Base-by-base conservation (phyloP, 2,113 vertebrate species). In the Sander vitreus region DNA sequence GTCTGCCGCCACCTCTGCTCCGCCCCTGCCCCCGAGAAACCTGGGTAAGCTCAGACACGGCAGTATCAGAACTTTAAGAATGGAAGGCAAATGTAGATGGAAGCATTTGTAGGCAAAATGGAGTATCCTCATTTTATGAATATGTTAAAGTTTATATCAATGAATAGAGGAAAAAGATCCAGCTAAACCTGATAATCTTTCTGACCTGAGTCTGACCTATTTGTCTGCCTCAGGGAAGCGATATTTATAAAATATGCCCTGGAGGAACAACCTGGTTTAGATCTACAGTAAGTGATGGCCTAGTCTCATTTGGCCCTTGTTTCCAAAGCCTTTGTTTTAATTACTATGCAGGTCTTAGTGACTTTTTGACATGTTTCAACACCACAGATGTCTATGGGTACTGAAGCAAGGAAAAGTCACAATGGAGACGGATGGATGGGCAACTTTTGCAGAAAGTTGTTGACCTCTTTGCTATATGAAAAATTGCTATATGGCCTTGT, bases 1-100 rank as follows among this genome's bases (percentile, higher is more conserved):
- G 80, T 78, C 96, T 27, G 68, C 92, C 54, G 85, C 95, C 68
- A 91, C 95, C 36, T 93, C 95, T 0, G 98, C 96, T 2, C 98
- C 98, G 4, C 98, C 98, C 0, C 95, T 99, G 47, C 98, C 98
- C 12, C 98, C 98, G 0, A 95, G 98, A 88, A 99, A 99, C 72
- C 81, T 97, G 25, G 96, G 96, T 96, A 97, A 89, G 78, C 48
- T 66, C 64, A 53, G 23, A 43, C 39, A 15, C 21, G 1, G 23
- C 64, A 5, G 25, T 15, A 2, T 27, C 43, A 50, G 25, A 12
- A 68, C 5, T 50, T 11, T 10, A 11, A 36, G 4, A 19, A 15
- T 23, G 19, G 8, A 48, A 4, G 51, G 33, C 21, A 13, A 63
- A 54, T 25, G 9, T 19, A 36, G 10, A 63, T 30, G 3, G 58